phyloP scores from a whole-genome alignment of 2,797 vertebrate genomes.

The Gymnothorax reevesii region DNA sequence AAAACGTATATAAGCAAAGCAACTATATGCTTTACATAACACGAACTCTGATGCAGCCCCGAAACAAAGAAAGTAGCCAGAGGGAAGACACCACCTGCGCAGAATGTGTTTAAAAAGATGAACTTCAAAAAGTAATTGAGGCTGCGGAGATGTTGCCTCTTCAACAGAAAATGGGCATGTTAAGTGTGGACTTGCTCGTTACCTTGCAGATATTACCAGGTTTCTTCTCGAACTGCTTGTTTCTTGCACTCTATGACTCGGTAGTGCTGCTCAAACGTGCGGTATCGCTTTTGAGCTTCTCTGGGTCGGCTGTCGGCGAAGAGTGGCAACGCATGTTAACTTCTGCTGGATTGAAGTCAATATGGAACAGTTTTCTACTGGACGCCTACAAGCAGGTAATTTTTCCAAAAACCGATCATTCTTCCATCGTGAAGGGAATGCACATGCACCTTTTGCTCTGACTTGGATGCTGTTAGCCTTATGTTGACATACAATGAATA shows the following conservation, averaged over 20 bases:
- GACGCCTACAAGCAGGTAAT: constrained; percentile 95
- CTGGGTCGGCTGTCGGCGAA: constrained; percentile 69
- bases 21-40: constrained; percentile 6
- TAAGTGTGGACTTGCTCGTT: constrained; percentile 90
- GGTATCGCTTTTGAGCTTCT: constrained; percentile 84
- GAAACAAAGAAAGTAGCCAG: not conserved
- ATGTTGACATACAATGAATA: not conserved
- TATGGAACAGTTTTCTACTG: constrained; percentile 96
- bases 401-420: not conserved
- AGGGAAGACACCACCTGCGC: constrained; percentile 25
- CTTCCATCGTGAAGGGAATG: not conserved
- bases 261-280: constrained; percentile 91
- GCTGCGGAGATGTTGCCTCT: constrained; percentile 20
- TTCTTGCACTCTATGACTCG: constrained; percentile 94
- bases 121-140: constrained; percentile 34
- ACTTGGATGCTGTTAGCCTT: not conserved
- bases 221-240: constrained; percentile 97
- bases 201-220: constrained; percentile 94
- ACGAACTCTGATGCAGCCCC: constrained; percentile 1
- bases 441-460: not conserved
- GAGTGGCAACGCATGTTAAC: constrained; percentile 95
- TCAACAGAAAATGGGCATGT: constrained; percentile 78
- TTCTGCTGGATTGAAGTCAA: constrained; percentile 88
- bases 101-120: constrained; percentile 37
- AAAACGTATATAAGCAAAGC: not conserved